phyloP scores from a whole-genome alignment of 2,797 vertebrate species.

The Phrynocephalus guinanensis region DNA sequence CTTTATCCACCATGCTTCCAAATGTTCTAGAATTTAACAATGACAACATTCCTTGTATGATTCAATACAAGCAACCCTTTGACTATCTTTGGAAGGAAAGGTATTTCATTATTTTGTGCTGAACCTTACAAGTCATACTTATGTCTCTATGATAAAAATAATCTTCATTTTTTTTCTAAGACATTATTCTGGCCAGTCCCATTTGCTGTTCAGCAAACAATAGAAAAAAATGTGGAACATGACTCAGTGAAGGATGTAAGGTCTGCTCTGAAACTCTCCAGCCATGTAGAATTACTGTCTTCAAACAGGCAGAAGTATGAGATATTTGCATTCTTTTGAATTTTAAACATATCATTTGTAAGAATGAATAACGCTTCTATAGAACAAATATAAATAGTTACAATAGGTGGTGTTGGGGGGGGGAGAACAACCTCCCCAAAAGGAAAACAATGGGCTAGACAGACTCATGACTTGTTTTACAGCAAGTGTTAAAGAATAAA shows the following conservation, averaged over 20 bases:
- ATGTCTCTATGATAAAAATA: conserved; percentile 36
- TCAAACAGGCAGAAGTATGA: conserved; percentile 16
- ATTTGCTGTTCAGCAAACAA: conserved; percentile 49
- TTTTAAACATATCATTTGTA: conserved; percentile 30
- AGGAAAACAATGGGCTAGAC: conserved; percentile 17
- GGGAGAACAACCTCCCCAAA: background rate
- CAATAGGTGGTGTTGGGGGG: background rate
- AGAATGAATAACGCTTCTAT: conserved; percentile 30
- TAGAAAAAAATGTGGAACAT: conserved; percentile 33
- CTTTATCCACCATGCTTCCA: background rate
- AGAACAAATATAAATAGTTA: conserved; percentile 1
- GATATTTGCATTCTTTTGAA: conserved; percentile 22
- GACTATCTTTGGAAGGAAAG: background rate
- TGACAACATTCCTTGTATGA: background rate
- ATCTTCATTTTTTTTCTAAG: conserved; percentile 41
- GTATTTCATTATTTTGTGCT: background rate
- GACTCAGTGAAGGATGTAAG: conserved; percentile 8
- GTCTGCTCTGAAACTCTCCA: conserved; percentile 29
- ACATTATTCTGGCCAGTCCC: conserved; percentile 44
- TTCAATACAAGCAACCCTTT: background rate
- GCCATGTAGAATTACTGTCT: conserved; percentile 31
- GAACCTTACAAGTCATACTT: conserved; percentile 8
- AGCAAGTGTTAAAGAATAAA: background rate
- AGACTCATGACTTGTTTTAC: conserved; percentile 20
- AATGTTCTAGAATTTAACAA: background rate